Evolutionary conservation across 2,888 invertebrate genomes (phyloP).

Genomic region (Cataglyphis rosenhaueri): DNA sequence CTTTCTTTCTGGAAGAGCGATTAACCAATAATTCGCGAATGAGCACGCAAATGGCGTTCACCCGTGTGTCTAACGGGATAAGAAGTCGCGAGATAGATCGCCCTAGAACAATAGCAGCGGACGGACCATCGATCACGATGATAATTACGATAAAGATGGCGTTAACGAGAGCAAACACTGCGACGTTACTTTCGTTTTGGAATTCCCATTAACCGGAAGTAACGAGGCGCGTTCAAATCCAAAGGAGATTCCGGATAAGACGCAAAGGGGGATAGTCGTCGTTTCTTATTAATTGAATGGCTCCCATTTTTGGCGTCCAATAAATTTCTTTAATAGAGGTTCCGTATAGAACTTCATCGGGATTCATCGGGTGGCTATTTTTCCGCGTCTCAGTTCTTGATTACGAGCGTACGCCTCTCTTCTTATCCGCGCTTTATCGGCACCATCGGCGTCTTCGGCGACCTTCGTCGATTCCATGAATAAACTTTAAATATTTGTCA

Average conservation of each 20-base stretch:
- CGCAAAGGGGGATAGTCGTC: not conserved
- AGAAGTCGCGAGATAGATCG: not conserved
- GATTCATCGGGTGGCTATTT: conserved; percentile 46
- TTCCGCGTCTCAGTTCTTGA: not conserved
- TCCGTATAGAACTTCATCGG: not conserved
- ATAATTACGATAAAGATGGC: not conserved
- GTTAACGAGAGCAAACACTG: not conserved
- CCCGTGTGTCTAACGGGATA: not conserved
- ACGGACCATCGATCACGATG: conserved; percentile 32
- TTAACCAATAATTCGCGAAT: conserved; percentile 22
- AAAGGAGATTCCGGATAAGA: not conserved
- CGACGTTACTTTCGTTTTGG: conserved; percentile 16
- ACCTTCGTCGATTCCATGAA: conserved; percentile 69
- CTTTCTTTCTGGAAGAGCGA: not conserved
- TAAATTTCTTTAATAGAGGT: conserved; percentile 3
- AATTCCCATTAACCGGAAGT: conserved; percentile 5
- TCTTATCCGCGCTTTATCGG: not conserved
- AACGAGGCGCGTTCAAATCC: not conserved
- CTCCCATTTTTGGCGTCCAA: conserved; percentile 13
- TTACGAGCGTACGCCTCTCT: conserved; percentile 3
- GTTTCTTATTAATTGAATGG: conserved; percentile 60
- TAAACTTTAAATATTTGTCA: conserved; percentile 41
- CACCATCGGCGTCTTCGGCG: conserved; percentile 23
- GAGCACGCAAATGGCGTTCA: conserved; percentile 2
- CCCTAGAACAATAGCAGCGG: not conserved